Percentiles rank a stretch among this genome's conserved stretches.
These are phyloP conservation scores for Gymnarchus niloticus DNA, from an alignment of 2,113 vertebrate genomes.

Conservation along the genomic window DNA sequence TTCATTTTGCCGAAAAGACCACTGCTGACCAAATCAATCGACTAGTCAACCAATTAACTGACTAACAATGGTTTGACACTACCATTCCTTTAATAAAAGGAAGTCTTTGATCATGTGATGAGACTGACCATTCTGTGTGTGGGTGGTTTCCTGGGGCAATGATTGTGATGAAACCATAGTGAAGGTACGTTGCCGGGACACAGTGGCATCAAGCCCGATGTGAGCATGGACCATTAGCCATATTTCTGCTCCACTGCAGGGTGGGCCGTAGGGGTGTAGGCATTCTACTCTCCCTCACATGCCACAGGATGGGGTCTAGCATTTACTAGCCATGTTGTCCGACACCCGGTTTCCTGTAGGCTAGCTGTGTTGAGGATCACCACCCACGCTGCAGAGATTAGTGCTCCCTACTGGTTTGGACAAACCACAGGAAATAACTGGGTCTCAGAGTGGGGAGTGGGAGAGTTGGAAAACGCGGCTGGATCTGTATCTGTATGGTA, in stretches of 20 bases:
- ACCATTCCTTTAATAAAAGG: neutral
- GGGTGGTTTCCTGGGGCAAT: neutral
- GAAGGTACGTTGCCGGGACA: neutral
- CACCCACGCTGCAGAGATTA: neutral
- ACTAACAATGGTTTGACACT: neutral
- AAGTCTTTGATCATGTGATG: neutral
- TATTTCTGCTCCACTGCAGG: neutral
- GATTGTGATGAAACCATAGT: neutral
- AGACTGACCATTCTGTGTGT: neutral
- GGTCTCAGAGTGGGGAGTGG: neutral
- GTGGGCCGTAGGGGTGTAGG: neutral
- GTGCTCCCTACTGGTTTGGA: neutral
- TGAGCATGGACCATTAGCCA: neutral
- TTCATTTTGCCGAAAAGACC: neutral
- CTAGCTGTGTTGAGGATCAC: neutral
- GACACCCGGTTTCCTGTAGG: neutral
- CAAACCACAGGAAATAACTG: neutral
- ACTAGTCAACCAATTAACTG: neutral
- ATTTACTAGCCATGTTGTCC: too few relatives aligned
- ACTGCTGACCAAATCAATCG: neutral
- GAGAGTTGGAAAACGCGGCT: too few relatives aligned
- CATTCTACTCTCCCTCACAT: neutral
- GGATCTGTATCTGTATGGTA: too few relatives aligned
- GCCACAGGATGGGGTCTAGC: neutral
- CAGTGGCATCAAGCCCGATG: neutral